Conservation (phyloP, 2,113 vertebrate species). For the Notarius quadriscutis region DNA sequence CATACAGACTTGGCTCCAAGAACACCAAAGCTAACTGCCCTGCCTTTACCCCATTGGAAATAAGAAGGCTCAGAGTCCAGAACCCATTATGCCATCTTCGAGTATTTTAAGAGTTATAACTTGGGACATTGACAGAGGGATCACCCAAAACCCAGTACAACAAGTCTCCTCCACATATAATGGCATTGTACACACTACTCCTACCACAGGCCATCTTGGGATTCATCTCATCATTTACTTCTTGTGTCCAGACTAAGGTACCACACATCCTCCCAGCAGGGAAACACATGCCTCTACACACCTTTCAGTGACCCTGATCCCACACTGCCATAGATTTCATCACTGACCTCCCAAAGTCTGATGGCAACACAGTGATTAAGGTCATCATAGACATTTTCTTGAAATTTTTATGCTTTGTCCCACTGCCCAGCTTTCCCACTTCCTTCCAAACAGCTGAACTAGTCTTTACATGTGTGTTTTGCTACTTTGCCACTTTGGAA, state of each 20-base stretch:
- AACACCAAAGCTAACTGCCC: too few species aligned
- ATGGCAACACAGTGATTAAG: not conserved
- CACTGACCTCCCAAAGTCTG: not conserved
- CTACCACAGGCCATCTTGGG: too few species aligned
- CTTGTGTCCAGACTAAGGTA: not conserved
- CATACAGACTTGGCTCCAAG: too few species aligned
- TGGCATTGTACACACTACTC: not conserved
- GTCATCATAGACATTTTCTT: not conserved
- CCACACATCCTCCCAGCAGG: not conserved
- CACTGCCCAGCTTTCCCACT: not conserved
- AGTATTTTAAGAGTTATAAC: too few species aligned
- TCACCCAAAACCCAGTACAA: too few species aligned
- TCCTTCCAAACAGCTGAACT: not conserved
- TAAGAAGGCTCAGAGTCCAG: too few species aligned
- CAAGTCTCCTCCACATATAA: too few species aligned
- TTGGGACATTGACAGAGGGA: too few species aligned
- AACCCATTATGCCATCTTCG: too few species aligned
- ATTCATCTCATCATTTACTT: not conserved
- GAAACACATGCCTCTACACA: not conserved
- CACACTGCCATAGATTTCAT: not conserved
- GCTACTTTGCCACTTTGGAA: not conserved
- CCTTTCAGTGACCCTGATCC: not conserved
- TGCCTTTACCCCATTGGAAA: too few species aligned
- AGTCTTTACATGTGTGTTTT: not conserved
- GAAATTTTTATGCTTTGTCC: not conserved